A percentile compares a stretch with the other conserved stretches of the same genome.
Conservation (phyloP, 2,113 vertebrate species). For the Vulpes lagopus region DNA sequence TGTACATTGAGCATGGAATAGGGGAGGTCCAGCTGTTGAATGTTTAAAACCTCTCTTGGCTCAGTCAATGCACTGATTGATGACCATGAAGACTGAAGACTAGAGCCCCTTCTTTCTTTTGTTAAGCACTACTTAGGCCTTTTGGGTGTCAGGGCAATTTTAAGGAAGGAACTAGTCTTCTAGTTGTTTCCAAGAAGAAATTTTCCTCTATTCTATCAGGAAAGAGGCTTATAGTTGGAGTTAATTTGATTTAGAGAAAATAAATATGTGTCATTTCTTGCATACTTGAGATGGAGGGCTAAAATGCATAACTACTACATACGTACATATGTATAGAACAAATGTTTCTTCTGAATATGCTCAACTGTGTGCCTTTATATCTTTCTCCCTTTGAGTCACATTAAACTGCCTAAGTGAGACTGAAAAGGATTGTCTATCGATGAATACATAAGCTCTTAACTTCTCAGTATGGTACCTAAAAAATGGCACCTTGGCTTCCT, state of each 20-base stretch:
- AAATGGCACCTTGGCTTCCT: not conserved
- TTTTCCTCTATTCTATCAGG: not conserved
- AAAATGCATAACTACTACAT: not conserved
- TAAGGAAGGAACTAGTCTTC: not conserved
- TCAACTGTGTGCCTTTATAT: not conserved
- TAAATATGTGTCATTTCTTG: not conserved
- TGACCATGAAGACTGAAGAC: not conserved
- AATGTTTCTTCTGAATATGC: not conserved
- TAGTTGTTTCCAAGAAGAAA: not conserved
- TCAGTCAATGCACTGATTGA: not conserved
- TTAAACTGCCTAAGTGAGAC: not conserved
- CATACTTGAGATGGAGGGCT: not conserved
- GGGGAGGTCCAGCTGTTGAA: not conserved
- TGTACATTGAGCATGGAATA: not conserved
- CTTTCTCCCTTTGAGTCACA: not conserved
- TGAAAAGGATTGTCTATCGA: not conserved
- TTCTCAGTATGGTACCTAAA: conserved; percentile 30
- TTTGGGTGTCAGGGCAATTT: not conserved
- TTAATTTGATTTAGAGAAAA: conserved; percentile 48
- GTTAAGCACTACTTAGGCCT: not conserved
- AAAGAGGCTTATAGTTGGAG: not conserved
- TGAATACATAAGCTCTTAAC: not conserved
- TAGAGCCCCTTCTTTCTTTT: not conserved
- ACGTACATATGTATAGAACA: not conserved
- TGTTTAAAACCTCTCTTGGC: not conserved